These are phyloP conservation scores for Abscondita cerata DNA, from an alignment of 2,888 invertebrate genomes.

Conservation along the genomic window DNA sequence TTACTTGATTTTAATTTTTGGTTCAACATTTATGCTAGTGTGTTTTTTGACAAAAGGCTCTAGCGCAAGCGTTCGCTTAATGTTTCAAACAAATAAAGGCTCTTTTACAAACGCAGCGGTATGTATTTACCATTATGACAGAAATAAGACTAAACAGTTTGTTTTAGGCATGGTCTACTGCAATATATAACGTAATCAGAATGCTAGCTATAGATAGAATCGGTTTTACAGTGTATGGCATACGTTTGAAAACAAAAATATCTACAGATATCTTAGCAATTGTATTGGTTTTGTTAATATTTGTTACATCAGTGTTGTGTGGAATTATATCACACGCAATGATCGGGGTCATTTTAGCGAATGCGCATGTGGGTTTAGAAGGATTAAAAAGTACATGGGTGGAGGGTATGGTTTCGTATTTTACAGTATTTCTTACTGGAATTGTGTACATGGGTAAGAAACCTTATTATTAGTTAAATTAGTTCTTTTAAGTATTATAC, in stretches of 20 bases:
- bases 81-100: conserved; percentile 11
- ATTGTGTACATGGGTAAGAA: conserved; percentile 28
- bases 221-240: conserved; percentile 35
- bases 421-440: conserved; percentile 26
- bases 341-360: conserved; percentile 16
- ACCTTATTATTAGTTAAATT: too few relatives aligned
- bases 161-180: conserved; percentile 34
- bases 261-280: conserved; percentile 34
- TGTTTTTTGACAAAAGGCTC: conserved; percentile 7
- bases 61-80: neutral
- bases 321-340: conserved; percentile 13
- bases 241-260: conserved; percentile 25
- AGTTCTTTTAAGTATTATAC: too few relatives aligned
- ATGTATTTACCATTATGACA: conserved; percentile 3
- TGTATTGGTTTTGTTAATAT: conserved; percentile 21
- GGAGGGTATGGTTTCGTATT: neutral
- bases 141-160: neutral
- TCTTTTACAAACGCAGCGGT: conserved; percentile 14
- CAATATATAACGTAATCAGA: conserved; percentile 21
- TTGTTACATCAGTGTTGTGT: conserved; percentile 8
- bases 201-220: conserved; percentile 28
- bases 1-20: neutral
- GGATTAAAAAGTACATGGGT: conserved; percentile 2
- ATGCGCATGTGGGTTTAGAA: neutral
- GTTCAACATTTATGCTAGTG: neutral